Base-by-base conservation (phyloP, 2,113 vertebrate species). In the Dolichallabes microphthalmus region DNA sequence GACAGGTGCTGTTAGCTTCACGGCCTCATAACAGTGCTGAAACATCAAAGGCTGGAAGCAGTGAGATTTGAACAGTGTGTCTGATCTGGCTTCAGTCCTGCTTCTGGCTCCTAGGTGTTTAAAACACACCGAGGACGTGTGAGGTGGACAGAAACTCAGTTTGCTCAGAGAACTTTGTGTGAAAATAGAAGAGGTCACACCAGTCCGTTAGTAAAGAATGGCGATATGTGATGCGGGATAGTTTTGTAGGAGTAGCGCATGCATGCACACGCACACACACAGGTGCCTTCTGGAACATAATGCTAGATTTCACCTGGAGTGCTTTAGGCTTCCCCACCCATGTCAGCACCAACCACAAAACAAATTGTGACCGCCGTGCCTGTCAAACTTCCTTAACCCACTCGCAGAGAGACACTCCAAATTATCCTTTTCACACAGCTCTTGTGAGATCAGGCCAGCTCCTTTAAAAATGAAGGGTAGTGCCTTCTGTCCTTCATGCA, bases 1-100 rank as follows among this genome's bases (percentile, higher is more conserved):
- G 82, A 87, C 88, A 89, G 88, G 88, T 90, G 90, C 86, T 87
- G 82, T 86, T 86, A 82, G 84, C 86, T 55, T 30, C 32, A 64
- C 75, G n/a, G 85, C 87, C 79, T 86, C 87, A 86, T 63, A 79
- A 83, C 84, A 84, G 55, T 86, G 82, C 69, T 27, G 61, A 66
- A 82, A 86, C 86, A 81, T 90, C 88, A 90, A 89, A 90, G 86
- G 19, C 55, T 86, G 82, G 76, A 84, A 80, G 81, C 57, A 53
- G 79, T 80, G 75, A 86, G 85, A 75, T 78, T 86, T 88, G 86
- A 82, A 86, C 55, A 64, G 71, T 84, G 55, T 35, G 32, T 86
- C 85, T 86, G 52, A 78, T 74, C 60, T 81, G 85, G 83, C 85
- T 75, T 75, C 78, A 79, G 82, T 84, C 71, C 85, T 63, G 77